phyloP scores from a whole-genome alignment of 2,888 invertebrate species.

The Drosophila acutilabella region DNA sequence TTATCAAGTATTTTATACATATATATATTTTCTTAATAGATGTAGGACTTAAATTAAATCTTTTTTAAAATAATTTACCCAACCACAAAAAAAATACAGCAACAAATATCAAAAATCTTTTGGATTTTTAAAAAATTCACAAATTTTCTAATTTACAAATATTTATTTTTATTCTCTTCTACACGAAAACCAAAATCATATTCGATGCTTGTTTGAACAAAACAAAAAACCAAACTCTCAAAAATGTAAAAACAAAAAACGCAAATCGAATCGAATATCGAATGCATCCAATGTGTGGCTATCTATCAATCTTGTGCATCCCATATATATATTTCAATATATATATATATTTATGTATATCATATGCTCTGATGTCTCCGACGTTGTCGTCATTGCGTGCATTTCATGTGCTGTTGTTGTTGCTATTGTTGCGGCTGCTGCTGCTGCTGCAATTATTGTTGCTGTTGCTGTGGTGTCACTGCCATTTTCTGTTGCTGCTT shows the following conservation, averaged over 20 bases:
- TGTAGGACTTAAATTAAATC: conserved; percentile 72
- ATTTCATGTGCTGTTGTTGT: conserved; percentile 52
- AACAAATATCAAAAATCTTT: conserved; percentile 49
- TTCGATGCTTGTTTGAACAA: conserved; percentile 73
- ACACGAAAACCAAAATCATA: conserved; percentile 69
- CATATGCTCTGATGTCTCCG: conserved; percentile 46
- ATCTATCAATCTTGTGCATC: conserved; percentile 37
- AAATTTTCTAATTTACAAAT: conserved; percentile 82
- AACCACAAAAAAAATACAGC: conserved; percentile 15
- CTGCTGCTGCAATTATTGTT: conserved; percentile 30
- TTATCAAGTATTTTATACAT: conserved; percentile 40
- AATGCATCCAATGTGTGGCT: conserved; percentile 61
- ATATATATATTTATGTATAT: conserved; percentile 40
- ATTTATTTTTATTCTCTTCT: conserved; percentile 84
- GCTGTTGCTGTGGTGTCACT: conserved; percentile 41
- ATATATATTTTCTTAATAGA: conserved; percentile 56
- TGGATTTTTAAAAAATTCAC: conserved; percentile 51
- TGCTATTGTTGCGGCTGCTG: conserved; percentile 44
- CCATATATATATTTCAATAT: conserved; percentile 30
- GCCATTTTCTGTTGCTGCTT: conserved; percentile 44
- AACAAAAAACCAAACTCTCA: conserved; percentile 36
- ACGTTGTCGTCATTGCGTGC: conserved; percentile 63
- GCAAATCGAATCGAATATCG: conserved; percentile 57
- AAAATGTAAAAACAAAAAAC: conserved; percentile 19
- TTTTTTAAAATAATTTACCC: conserved; percentile 38